A percentile compares a stretch with the other conserved stretches of the same genome.
These are phyloP conservation scores for Cynopterus sphinx DNA, from an alignment of 2,797 vertebrate species.

Conservation along the genomic window DNA sequence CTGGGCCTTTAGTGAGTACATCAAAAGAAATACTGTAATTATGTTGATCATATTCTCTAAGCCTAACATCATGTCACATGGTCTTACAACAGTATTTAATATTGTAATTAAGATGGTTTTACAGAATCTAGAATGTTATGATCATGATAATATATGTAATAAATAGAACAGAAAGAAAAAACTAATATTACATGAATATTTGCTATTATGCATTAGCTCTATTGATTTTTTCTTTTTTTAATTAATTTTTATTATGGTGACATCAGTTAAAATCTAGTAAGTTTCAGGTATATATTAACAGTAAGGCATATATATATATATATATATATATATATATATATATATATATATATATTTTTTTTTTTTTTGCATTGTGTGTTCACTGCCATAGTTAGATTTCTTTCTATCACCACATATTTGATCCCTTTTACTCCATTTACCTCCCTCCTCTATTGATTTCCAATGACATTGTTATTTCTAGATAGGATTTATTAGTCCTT, in stretches of 20 bases:
- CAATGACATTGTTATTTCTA: not conserved
- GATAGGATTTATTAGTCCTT: not conserved
- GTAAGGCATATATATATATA: no score
- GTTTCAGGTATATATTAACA: no score
- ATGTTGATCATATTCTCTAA: slow-evolving; percentile 17
- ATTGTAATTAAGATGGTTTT: not conserved
- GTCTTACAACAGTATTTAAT: not conserved
- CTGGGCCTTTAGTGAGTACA: not conserved
- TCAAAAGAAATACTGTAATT: not conserved
- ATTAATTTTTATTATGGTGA: no score
- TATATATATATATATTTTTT: no score
- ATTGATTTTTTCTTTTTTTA: not conserved
- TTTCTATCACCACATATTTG: no score
- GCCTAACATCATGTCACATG: not conserved
- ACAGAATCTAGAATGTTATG: not conserved
- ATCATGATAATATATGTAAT: not conserved
- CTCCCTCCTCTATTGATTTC: not conserved
- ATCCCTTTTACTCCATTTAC: no score
- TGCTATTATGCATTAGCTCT: not conserved
- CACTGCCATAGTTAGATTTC: no score
- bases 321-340: no score
- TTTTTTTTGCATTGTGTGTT: no score
- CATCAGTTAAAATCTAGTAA: no score
- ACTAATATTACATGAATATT: not conserved
- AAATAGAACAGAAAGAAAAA: not conserved